Percentiles rank a stretch among this genome's conserved stretches.
Conservation (phyloP, 1,140 invertebrate genomes). For the Listronotus bonariensis region DNA sequence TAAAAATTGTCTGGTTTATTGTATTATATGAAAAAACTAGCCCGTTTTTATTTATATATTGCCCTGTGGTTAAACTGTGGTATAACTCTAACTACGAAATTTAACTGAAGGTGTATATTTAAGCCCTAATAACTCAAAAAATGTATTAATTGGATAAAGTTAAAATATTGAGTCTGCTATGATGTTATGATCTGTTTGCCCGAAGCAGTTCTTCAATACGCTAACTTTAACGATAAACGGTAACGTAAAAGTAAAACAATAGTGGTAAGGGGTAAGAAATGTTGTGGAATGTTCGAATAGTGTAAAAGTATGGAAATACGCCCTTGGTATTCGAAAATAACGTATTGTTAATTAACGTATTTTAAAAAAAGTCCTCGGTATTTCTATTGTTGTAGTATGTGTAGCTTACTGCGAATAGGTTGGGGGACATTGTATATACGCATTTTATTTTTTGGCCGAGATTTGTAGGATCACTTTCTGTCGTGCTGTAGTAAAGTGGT, state of each 20-base stretch:
- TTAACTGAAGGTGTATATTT: constrained; percentile 30
- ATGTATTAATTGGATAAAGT: constrained; percentile 34
- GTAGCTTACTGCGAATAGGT: constrained; percentile 47
- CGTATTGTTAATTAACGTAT: constrained; percentile 11
- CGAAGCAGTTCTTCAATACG: constrained; percentile 47
- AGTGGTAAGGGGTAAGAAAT: constrained; percentile 7
- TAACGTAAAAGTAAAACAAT: constrained; percentile 27
- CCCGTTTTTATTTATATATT: constrained; percentile 45
- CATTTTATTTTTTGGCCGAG: constrained; percentile 34
- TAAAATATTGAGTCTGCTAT: constrained; percentile 48
- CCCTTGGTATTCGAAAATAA: constrained; percentile 22
- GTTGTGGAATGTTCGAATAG: neutral
- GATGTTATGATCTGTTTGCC: constrained; percentile 44
- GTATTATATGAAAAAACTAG: constrained; percentile 45
- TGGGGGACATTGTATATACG: constrained; percentile 41
- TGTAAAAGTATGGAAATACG: constrained; percentile 19
- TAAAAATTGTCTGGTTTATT: constrained; percentile 39
- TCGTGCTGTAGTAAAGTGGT: constrained; percentile 47
- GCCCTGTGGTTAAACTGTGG: constrained; percentile 44
- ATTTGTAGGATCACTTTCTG: constrained; percentile 37
- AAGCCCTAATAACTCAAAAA: constrained; percentile 38
- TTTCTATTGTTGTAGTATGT: constrained; percentile 38
- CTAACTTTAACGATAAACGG: constrained; percentile 41
- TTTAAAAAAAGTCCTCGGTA: constrained; percentile 31
- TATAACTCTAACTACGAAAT: constrained; percentile 37